Evolutionary conservation across 2,113 vertebrate species (phyloP).

Genomic region (Macroglossus sobrinus): DNA sequence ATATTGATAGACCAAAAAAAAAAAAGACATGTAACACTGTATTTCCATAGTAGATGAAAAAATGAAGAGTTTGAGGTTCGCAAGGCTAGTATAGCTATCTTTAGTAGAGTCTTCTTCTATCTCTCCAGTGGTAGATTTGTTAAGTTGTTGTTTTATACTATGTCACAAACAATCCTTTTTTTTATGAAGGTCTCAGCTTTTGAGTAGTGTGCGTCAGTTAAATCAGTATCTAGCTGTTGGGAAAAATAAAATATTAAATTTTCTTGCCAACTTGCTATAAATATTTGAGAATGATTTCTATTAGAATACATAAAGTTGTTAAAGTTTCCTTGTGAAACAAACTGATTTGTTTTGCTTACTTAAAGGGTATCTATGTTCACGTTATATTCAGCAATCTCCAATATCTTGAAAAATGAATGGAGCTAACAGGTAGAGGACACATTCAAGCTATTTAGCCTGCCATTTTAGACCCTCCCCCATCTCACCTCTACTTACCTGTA

Average conservation of each 20-base stretch:
- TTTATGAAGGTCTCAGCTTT: background rate
- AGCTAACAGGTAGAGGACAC: background rate
- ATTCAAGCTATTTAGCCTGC: background rate
- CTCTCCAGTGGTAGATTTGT: background rate
- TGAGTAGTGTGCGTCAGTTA: background rate
- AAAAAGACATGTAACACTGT: background rate
- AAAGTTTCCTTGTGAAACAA: slow-evolving; percentile 41
- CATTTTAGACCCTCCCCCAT: background rate
- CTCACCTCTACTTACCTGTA: background rate
- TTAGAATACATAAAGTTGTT: slow-evolving; percentile 60
- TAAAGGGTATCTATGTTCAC: slow-evolving; percentile 2
- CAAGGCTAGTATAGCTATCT: background rate
- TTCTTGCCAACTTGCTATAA: slow-evolving; percentile 65
- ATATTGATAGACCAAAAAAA: background rate
- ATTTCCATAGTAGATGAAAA: background rate
- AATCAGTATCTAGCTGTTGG: slow-evolving; percentile 55
- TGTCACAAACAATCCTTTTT: background rate
- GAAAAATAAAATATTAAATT: slow-evolving; percentile 65
- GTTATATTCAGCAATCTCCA: background rate
- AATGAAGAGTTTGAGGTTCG: background rate
- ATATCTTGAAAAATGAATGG: background rate
- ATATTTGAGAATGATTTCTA: slow-evolving; percentile 71
- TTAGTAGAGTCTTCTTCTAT: background rate
- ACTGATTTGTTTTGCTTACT: slow-evolving; percentile 39
- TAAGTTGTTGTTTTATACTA: background rate